Base-by-base conservation (phyloP, 2,888 invertebrate species). In the Rhabditophanes sp. region DNA sequence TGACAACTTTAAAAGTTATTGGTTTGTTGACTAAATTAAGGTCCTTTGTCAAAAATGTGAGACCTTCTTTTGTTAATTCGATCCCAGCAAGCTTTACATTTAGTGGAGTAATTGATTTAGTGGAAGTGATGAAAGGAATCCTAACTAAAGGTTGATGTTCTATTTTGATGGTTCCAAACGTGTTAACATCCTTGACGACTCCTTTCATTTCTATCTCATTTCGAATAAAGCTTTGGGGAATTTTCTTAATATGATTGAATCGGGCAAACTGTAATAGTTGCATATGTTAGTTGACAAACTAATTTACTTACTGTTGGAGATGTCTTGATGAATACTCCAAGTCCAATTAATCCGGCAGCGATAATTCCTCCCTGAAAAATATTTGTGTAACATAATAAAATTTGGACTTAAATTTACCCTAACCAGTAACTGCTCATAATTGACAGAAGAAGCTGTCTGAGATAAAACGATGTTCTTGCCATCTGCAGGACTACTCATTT, bases 321-420 rank as follows among this genome's bases (percentile, higher is more conserved):
- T 33, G 56, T 60, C 31, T 50, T 48, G 21, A 63, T 33, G 32
- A 51, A 57, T 18, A 61, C 41, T 5, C 47, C 44, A 1, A 53
- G 44, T 25, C 61, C 61, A 9, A 53, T 35, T 4, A 61, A 31
- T 12, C 59, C 61, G 15, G 48, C 37, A 19, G 54, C 57, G 24
- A 62, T 45, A 24, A 61, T 63, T 11, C 54, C 39, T n/a, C 59
- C 62, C 61, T 61, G 26, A 25, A 59, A 40, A 33, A n/a, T n/a
- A n/a, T n/a, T n/a, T n/a, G n/a, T n/a, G n/a, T n/a, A n/a, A n/a
- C n/a, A n/a, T n/a, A n/a, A n/a, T n/a, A n/a, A n/a, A n/a, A n/a
- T n/a, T n/a, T n/a, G n/a, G n/a, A n/a, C n/a, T n/a, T n/a, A n/a
- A n/a, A n/a, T n/a, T n/a, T n/a, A n/a, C n/a, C n/a, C n/a, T n/a